Evolutionary conservation across 2,797 vertebrate species (phyloP), one percentile per base, ranked within the genome.

Genomic region (Pterois miles): DNA sequence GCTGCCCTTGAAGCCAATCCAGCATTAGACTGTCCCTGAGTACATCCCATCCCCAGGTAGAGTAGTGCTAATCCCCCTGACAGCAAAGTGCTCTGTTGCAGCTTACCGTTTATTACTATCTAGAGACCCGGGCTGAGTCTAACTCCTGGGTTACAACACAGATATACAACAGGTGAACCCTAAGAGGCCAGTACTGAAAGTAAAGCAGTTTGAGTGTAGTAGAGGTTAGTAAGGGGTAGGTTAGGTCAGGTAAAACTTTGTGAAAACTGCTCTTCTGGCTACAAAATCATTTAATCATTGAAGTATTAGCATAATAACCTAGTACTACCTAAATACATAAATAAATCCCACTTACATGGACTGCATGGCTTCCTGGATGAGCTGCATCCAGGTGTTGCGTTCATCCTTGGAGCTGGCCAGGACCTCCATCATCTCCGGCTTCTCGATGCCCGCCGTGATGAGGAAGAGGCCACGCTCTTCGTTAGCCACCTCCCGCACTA

Each of bases 341-440:
- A 75, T 14, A 53, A 76, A 64, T 13, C n/a, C 5, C 33, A 91
- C 98, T 96, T 86, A 99, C 98, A 97, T 96, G 36, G 96, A 96
- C 83, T 96, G 96, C 93, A 98, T 96, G 0, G 97, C 96, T 5
- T 97, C 96, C 86, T 98, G 97, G 54, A 99, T 97, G 74, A 95
- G 95, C 74, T 96, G 96, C 79, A 98, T 98, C 98, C 98, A 99
- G 82, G 96, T 95, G 50, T 97, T 98, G 6, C 98, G 96, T 62
- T 99, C 98, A 4, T 99, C 98, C 71, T 96, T 97, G 40, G 97
- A 97, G 93, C 95, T 96, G 84, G 97, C 96, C 2, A 97, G 94
- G 16, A 99, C 97, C 84, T 99, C 98, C 83, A 98, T 97, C 97
- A 99, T 99, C 93, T 99, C 98, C 0, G 98, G 98, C 64, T 95